Evolutionary conservation across 1,140 invertebrate species (phyloP).

Genomic region (Tetragnatha versicolor): DNA sequence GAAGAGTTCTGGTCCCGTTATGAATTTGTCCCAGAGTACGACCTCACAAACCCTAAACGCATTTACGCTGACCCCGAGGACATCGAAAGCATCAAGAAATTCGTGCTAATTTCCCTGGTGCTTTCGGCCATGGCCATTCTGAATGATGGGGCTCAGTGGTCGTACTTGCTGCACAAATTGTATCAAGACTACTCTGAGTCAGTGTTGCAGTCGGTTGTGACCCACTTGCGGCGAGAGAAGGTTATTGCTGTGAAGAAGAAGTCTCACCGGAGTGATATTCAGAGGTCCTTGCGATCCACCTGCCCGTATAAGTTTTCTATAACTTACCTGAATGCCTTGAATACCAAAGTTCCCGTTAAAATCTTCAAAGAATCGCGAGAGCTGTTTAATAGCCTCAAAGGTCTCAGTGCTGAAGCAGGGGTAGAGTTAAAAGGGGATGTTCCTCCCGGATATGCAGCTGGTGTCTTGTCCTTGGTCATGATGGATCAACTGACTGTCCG

Average conservation of each 20-base stretch:
- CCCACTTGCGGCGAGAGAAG: slow-evolving; percentile 67
- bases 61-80: slow-evolving; percentile 57
- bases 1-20: slow-evolving; percentile 25
- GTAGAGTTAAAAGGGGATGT: slow-evolving; percentile 45
- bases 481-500: slow-evolving; percentile 64
- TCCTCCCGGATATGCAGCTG: slow-evolving; percentile 60
- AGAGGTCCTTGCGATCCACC: slow-evolving; percentile 56
- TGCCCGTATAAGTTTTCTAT: slow-evolving; percentile 54
- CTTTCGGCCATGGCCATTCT: slow-evolving; percentile 69
- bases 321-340: slow-evolving; percentile 28
- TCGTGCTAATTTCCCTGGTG: slow-evolving; percentile 59
- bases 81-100: slow-evolving; percentile 61
- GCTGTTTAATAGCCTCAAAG: not conserved
- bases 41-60: slow-evolving; percentile 40
- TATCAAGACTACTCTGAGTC: slow-evolving; percentile 76
- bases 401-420: not conserved
- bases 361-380: slow-evolving; percentile 14
- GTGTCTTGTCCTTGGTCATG: slow-evolving; percentile 59
- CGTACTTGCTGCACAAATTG: slow-evolving; percentile 73
- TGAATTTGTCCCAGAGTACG: not conserved
- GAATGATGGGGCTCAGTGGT: slow-evolving; percentile 70
- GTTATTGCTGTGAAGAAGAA: slow-evolving; percentile 66
- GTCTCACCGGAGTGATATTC: not conserved
- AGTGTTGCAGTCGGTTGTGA: slow-evolving; percentile 69
- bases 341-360: slow-evolving; percentile 31